phyloP scores from a whole-genome alignment of 2,888 invertebrate species.

The Dasypolia templi region DNA sequence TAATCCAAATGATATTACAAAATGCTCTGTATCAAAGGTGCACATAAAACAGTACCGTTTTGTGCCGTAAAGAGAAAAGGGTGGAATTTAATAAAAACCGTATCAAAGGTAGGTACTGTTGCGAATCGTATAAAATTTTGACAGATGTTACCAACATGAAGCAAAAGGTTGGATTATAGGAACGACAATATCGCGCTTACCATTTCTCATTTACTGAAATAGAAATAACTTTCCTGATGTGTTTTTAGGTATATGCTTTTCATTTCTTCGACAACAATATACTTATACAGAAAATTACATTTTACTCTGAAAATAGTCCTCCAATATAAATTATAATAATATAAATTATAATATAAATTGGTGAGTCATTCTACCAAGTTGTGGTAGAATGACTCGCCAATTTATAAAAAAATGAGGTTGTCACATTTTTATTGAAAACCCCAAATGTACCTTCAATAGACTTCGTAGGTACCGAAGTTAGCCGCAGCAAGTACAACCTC shows the following conservation, averaged over 20 bases:
- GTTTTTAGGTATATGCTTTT: neutral
- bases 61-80: constrained; percentile 43
- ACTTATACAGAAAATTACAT: neutral
- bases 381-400: neutral
- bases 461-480: neutral
- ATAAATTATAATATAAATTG: too few relatives aligned
- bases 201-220: constrained; percentile 41
- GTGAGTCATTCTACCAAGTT: too few relatives aligned
- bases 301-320: neutral
- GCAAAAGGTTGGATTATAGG: constrained; percentile 34
- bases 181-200: constrained; percentile 31
- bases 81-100: constrained; percentile 60
- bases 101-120: constrained; percentile 36
- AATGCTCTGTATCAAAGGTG: constrained; percentile 13
- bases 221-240: constrained; percentile 29
- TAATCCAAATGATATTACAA: neutral
- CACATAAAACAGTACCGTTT: constrained; percentile 24
- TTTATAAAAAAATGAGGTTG: neutral
- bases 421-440: neutral
- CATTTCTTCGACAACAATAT: constrained; percentile 12
- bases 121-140: constrained; percentile 59
- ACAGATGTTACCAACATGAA: constrained; percentile 56
- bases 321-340: too few relatives aligned
- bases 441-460: neutral
- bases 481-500: neutral